These are phyloP conservation scores for Dysdera silvatica DNA, from an alignment of 1,140 invertebrate species.

Conservation along the genomic window DNA sequence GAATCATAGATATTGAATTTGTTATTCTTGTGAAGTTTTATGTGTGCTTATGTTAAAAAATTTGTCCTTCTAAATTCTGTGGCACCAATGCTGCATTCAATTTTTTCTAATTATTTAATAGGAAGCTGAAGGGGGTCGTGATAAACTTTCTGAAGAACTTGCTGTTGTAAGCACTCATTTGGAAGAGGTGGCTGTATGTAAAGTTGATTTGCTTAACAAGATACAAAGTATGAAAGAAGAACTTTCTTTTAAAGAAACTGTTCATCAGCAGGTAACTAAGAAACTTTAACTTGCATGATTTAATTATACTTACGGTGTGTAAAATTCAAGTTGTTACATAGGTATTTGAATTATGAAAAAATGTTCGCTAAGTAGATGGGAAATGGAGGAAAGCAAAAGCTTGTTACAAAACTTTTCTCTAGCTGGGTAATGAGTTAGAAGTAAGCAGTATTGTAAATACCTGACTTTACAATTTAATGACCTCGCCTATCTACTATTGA, in stretches of 20 bases:
- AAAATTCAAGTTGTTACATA: too few relatives aligned
- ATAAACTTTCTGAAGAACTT: conserved; percentile 63
- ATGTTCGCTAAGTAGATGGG: too few relatives aligned
- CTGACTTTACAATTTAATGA: too few relatives aligned
- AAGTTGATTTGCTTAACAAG: conserved; percentile 88
- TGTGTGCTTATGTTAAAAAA: background rate
- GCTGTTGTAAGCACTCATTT: conserved; percentile 71
- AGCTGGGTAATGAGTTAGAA: too few relatives aligned
- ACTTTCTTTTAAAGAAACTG: conserved; percentile 72
- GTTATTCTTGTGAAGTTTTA: background rate
- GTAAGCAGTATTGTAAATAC: too few relatives aligned
- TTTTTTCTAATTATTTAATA: conserved; percentile 35
- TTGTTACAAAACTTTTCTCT: too few relatives aligned
- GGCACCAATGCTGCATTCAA: too few relatives aligned
- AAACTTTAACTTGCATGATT: background rate
- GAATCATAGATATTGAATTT: background rate
- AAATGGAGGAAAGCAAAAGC: too few relatives aligned
- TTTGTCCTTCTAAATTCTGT: background rate
- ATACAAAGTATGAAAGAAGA: conserved; percentile 86
- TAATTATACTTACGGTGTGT: background rate
- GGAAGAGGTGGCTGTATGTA: conserved; percentile 81
- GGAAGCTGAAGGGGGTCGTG: conserved; percentile 67
- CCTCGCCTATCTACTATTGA: too few relatives aligned
- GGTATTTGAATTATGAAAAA: too few relatives aligned
- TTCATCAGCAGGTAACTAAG: conserved; percentile 48